Conservation (phyloP, 2,797 vertebrate genomes). For the Jordanella pulchra region DNA sequence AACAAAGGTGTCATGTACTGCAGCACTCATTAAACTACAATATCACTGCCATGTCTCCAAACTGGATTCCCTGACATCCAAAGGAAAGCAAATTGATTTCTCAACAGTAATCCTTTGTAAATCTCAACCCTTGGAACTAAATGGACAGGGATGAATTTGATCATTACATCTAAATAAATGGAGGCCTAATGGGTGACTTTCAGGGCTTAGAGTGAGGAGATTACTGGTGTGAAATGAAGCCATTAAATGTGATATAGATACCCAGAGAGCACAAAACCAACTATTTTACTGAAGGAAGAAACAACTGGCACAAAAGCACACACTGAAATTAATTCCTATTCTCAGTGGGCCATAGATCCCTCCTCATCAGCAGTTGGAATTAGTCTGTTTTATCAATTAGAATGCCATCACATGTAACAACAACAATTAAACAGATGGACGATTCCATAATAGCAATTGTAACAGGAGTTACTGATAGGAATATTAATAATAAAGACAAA, state of each 20-base stretch:
- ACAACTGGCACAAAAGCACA: constrained; percentile 54
- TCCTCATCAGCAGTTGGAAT: constrained; percentile 69
- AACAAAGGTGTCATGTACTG: constrained; percentile 36
- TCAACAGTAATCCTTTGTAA: constrained; percentile 73
- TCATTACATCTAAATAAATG: constrained; percentile 70
- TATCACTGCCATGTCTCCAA: constrained; percentile 44
- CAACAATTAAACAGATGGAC: constrained; percentile 78
- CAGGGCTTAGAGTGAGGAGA: constrained; percentile 67
- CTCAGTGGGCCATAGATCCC: constrained; percentile 47
- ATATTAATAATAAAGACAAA: constrained; percentile 68
- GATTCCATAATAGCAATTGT: constrained; percentile 72
- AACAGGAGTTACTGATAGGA: constrained; percentile 59
- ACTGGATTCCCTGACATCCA: constrained; percentile 70
- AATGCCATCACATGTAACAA: constrained; percentile 68
- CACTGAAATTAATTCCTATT: constrained; percentile 50
- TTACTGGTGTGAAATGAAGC: constrained; percentile 61
- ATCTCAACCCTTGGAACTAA: constrained; percentile 69
- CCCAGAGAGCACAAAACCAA: constrained; percentile 11
- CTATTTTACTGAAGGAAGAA: constrained; percentile 48
- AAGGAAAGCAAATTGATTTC: constrained; percentile 75
- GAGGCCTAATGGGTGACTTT: constrained; percentile 68
- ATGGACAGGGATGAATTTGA: constrained; percentile 70
- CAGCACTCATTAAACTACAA: constrained; percentile 36
- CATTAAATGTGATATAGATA: constrained; percentile 26
- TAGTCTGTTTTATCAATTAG: constrained; percentile 76